These are phyloP conservation scores for Alviniconcha marisindica DNA, from an alignment of 1,140 invertebrate species.

Conservation along the genomic window DNA sequence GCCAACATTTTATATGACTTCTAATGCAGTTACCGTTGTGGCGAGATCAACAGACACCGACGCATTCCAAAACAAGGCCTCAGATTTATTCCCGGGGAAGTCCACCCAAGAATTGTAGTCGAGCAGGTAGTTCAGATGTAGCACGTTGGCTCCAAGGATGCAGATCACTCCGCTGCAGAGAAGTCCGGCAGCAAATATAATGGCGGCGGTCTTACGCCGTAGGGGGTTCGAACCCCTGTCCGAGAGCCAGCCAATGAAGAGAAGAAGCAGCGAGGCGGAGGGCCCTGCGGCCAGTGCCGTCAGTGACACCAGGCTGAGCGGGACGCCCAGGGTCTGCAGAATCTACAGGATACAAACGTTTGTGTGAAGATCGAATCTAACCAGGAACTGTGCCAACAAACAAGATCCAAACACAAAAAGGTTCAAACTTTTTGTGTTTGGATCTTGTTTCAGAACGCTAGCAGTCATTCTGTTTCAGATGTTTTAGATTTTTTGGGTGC, in stretches of 20 bases:
- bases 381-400: no score
- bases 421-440: no score
- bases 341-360: not conserved
- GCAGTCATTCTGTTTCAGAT: no score
- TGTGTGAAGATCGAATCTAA: no score
- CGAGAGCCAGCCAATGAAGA: conserved; percentile 19
- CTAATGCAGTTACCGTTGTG: no score
- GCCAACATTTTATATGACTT: no score
- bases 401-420: no score
- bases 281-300: not conserved
- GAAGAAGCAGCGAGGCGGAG: not conserved
- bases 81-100: no score
- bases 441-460: no score
- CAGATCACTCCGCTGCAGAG: not conserved
- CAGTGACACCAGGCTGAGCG: not conserved
- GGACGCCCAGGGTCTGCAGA: conserved; percentile 29
- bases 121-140: not conserved
- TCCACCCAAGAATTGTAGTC: not conserved
- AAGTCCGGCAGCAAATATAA: not conserved
- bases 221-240: conserved; percentile 31
- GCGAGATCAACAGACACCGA: no score
- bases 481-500: no score
- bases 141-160: not conserved
- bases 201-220: conserved; percentile 2
- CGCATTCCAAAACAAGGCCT: no score